These are phyloP conservation scores for Machimus atricapillus DNA, from an alignment of 2,888 invertebrate species.

Conservation along the genomic window DNA sequence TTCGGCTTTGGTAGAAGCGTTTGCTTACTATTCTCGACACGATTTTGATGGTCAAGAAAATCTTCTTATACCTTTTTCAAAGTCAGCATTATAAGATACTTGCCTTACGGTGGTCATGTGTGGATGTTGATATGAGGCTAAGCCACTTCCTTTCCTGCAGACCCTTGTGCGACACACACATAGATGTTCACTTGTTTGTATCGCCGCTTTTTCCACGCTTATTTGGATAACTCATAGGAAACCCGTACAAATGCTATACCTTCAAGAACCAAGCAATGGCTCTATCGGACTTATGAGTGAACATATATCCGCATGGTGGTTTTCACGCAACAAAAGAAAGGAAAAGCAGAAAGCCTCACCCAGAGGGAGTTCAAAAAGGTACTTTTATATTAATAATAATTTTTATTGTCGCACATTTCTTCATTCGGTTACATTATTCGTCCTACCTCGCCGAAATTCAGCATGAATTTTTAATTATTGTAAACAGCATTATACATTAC, in stretches of 20 bases:
- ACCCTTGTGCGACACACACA: neutral
- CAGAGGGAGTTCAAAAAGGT: neutral
- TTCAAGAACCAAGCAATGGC: neutral
- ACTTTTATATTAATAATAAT: neutral
- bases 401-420: neutral
- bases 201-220: conserved; percentile 3
- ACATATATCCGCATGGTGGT: neutral
- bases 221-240: conserved; percentile 11
- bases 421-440: neutral
- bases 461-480: conserved; percentile 1
- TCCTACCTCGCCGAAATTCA: neutral
- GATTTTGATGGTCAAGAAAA: conserved; percentile 46
- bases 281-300: neutral
- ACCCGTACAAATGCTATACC: conserved; percentile 1
- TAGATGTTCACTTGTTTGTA: conserved; percentile 32
- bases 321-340: neutral
- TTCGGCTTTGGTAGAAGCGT: conserved; percentile 4
- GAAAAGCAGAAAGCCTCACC: neutral
- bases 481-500: neutral
- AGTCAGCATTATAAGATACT: conserved; percentile 43
- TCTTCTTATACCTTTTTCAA: conserved; percentile 46
- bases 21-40: conserved; percentile 44
- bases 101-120: conserved; percentile 43
- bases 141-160: neutral
- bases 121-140: conserved; percentile 26